phyloP scores from a whole-genome alignment of 2,797 vertebrate species.

The Threskiornis aethiopicus region DNA sequence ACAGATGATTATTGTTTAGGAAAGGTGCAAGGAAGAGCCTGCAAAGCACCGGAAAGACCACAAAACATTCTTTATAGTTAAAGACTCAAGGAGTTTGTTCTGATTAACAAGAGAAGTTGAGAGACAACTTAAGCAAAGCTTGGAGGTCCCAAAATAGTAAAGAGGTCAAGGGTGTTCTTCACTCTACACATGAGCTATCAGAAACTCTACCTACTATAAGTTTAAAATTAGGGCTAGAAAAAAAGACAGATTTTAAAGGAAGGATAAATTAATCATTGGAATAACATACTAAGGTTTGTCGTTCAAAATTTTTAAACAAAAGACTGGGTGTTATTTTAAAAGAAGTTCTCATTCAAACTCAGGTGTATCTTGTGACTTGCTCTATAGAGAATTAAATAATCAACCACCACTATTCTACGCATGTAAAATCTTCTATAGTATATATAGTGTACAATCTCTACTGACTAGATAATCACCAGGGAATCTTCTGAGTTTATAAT shows the following conservation, averaged over 20 bases:
- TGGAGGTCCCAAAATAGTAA: neutral
- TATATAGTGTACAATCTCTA: neutral
- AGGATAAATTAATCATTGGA: neutral
- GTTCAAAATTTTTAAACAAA: neutral
- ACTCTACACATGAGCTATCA: neutral
- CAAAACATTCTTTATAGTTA: neutral
- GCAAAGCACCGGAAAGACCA: neutral
- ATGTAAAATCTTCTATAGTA: neutral
- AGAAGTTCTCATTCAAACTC: neutral
- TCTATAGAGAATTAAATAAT: neutral
- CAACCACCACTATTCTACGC: neutral
- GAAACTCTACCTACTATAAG: neutral
- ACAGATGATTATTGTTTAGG: neutral
- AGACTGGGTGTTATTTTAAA: neutral
- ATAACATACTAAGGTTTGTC: neutral
- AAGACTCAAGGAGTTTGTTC: neutral
- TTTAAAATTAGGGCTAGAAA: neutral
- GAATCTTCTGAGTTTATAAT: neutral
- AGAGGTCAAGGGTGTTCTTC: neutral
- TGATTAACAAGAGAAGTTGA: neutral
- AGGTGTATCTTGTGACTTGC: neutral
- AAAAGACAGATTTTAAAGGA: neutral
- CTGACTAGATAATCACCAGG: neutral
- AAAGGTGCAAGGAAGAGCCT: neutral
- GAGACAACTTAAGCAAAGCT: neutral